Base-by-base conservation (phyloP, 92 coral and sea anemone species). In the Bergia puertoricense region DNA sequence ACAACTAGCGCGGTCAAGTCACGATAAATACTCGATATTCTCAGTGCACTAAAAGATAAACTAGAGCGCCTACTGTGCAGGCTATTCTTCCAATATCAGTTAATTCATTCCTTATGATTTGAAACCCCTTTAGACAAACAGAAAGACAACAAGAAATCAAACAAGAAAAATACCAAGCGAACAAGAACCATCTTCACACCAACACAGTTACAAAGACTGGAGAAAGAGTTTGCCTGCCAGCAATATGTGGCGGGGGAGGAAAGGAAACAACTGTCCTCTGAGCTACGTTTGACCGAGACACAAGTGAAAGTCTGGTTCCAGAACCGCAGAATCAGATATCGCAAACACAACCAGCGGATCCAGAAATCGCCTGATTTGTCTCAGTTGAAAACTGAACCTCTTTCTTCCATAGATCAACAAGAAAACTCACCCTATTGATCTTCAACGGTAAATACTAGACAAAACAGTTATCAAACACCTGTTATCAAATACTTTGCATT, bases 251-350 rank as follows among this genome's bases (percentile, higher is more conserved):
- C 98, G 4, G 95, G 98, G 0, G 98, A 91, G 56, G 98, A 95
- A 65, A 80, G 98, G 71, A 88, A 95, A 18, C 86, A 88, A 13
- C 82, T 95, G 15, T 95, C 98, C 1, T 67, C 87, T 2, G 93
- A 86, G 8, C 85, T 95, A 0, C 89, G 89, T 57, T 85, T 95
- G 51, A 76, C 98, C 11, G 98, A 95, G 89, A 95, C 95, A 50
- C 98, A 93, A 54, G 98, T 95, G 23, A 95, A 95, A 75, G 98
- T 95, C 43, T 95, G 98, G 98, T 95, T 95, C 85, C 98, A 95
- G 77, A 95, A 95, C 86, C 90, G 98, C 57, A 75, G 98, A 37
- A 95, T 95, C 79, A 89, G 96, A 82, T 91, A 89, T 76, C 85
- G 98, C 65, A 93, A 93, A 75, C 96, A 91, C 38, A 76, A 86